These are phyloP conservation scores for Zygogramma bicolorata DNA, from an alignment of 2,888 invertebrate species.

Conservation along the genomic window DNA sequence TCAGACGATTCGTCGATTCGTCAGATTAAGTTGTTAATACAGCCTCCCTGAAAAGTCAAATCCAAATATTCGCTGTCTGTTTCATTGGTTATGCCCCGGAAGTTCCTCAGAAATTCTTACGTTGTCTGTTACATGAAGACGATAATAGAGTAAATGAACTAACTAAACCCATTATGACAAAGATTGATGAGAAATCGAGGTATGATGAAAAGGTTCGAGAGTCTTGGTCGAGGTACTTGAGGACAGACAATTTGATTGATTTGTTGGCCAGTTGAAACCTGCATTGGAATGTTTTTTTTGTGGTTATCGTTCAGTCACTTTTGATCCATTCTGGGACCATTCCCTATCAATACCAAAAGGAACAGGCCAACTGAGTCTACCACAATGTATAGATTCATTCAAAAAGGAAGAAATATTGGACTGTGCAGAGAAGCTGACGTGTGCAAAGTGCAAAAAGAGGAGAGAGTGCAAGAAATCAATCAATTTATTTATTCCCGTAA, in stretches of 20 bases:
- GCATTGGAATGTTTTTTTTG: too few species aligned
- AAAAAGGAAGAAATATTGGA: neutral
- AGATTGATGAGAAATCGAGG: neutral
- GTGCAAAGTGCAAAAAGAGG: neutral
- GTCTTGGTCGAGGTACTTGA: too few species aligned
- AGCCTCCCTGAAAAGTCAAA: neutral
- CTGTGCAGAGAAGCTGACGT: neutral
- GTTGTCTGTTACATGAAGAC: neutral
- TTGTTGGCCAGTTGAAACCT: too few species aligned
- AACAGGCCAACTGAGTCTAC: neutral
- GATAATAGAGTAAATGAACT: neutral
- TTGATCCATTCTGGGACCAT: too few species aligned
- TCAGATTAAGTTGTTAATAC: neutral
- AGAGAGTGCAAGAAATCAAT: neutral
- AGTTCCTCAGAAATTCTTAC: neutral
- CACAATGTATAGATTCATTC: too few species aligned
- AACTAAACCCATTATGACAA: neutral
- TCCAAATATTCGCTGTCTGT: neutral
- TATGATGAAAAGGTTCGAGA: too few species aligned
- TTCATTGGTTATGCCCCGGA: neutral
- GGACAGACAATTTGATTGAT: too few species aligned
- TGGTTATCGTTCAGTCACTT: too few species aligned
- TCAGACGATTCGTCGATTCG: neutral
- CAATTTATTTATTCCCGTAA: neutral
- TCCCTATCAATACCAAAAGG: too few species aligned